Conservation (phyloP, 1,140 invertebrate species). For the Pararge aegeria region DNA sequence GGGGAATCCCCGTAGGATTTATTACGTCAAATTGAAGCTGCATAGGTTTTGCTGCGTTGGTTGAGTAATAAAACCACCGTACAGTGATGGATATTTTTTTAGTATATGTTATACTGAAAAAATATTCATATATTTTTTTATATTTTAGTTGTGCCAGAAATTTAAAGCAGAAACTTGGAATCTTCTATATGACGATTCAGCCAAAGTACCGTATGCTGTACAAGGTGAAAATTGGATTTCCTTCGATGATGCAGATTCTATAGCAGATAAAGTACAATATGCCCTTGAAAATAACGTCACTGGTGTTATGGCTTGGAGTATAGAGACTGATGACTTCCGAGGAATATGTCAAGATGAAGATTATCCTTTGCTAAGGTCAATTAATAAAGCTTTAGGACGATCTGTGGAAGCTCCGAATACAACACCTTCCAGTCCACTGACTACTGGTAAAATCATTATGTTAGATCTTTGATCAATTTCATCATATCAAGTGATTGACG, state of each 20-base stretch:
- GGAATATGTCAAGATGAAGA: conserved; percentile 75
- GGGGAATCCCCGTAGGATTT: too few species aligned
- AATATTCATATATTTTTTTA: not conserved
- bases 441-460: not conserved
- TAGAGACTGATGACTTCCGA: conserved; percentile 87
- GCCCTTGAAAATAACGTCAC: conserved; percentile 77
- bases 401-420: conserved; percentile 2
- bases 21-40: too few species aligned
- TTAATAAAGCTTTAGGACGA: conserved; percentile 8
- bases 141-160: conserved; percentile 51
- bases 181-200: conserved; percentile 37
- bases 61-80: too few species aligned
- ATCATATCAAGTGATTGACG: too few species aligned
- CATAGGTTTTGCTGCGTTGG: too few species aligned
- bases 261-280: conserved; percentile 80
- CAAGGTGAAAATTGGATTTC: conserved; percentile 86
- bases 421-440: not conserved
- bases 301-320: conserved; percentile 87
- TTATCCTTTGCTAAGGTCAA: conserved; percentile 67
- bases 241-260: conserved; percentile 84
- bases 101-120: too few species aligned
- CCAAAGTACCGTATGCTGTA: conserved; percentile 79
- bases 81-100: too few species aligned
- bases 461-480: not conserved
- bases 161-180: conserved; percentile 50